A percentile compares a stretch with the other conserved stretches of the same genome.
phyloP scores from a whole-genome alignment of 64 coral and sea anemone species.

The Pocillopora damicornis region DNA sequence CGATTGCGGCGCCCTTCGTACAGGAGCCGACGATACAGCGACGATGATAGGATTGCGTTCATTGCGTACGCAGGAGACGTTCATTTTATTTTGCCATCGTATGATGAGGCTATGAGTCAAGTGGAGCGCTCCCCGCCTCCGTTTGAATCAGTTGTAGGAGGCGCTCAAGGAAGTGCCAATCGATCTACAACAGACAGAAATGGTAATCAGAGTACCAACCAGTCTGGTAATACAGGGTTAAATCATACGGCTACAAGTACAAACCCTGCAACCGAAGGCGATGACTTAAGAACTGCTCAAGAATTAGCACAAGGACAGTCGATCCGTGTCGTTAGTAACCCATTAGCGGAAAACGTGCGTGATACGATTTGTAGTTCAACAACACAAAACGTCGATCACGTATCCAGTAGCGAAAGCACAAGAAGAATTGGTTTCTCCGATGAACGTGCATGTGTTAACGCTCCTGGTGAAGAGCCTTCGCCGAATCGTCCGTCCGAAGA shows the following conservation, averaged over 20 bases:
- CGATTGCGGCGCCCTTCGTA: slow-evolving; percentile 65
- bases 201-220: neutral
- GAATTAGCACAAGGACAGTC: neutral
- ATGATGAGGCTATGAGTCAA: slow-evolving; percentile 85
- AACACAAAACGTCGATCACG: neutral
- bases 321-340: slow-evolving; percentile 47
- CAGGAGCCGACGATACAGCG: slow-evolving; percentile 69
- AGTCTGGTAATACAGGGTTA: neutral
- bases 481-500: neutral
- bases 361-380: neutral
- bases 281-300: neutral
- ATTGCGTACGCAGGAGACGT: slow-evolving; percentile 74
- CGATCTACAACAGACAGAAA: neutral
- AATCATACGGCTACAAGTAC: neutral
- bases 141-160: slow-evolving; percentile 72
- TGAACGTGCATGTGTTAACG: neutral
- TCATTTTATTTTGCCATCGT: slow-evolving; percentile 82
- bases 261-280: neutral
- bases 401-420: neutral
- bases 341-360: neutral
- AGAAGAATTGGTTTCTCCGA: neutral
- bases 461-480: neutral
- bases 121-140: slow-evolving; percentile 63
- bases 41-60: slow-evolving; percentile 74
- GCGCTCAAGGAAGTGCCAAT: neutral